Percentiles rank a stretch among this genome's conserved stretches.
phyloP scores from a whole-genome alignment of 2,113 vertebrate genomes.

The Eptatretus burgeri region DNA sequence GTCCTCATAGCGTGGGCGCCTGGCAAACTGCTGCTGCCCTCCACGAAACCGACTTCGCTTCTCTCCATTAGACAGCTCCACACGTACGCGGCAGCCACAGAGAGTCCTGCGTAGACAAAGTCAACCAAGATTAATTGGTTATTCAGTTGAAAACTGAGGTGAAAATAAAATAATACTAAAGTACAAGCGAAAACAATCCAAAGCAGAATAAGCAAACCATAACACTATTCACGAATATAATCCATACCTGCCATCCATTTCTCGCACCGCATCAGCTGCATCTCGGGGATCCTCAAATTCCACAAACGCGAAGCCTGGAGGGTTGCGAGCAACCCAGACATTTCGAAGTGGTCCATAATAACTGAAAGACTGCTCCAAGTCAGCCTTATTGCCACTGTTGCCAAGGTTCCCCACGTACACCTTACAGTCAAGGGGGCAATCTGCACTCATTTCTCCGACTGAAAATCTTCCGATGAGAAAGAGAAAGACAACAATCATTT shows the following conservation, averaged over 20 bases:
- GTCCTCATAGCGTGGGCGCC: conserved; percentile 48
- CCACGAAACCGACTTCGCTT: conserved; percentile 69
- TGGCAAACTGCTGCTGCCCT: conserved; percentile 58
- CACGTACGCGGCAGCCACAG: conserved; percentile 61
- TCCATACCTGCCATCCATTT: conserved; percentile 74
- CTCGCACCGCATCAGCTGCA: conserved; percentile 82
- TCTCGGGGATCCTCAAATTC: conserved; percentile 92
- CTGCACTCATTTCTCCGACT: not conserved
- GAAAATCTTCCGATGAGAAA: too few relatives aligned
- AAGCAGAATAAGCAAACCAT: not conserved
- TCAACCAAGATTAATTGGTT: not conserved
- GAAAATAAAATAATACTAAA: not conserved
- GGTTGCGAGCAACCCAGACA: conserved; percentile 86
- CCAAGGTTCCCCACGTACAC: conserved; percentile 94
- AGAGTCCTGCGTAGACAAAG: conserved; percentile 24
- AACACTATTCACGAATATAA: not conserved
- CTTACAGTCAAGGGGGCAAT: conserved; percentile 79
- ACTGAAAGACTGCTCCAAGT: conserved; percentile 67
- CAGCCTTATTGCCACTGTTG: conserved; percentile 89
- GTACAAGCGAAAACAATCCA: not conserved
- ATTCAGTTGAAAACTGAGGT: not conserved
- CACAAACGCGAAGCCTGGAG: conserved; percentile 85
- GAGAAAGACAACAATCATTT: too few relatives aligned
- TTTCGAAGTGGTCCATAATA: conserved; percentile 82
- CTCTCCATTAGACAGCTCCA: conserved; percentile 76